Evolutionary conservation across 2,113 vertebrate genomes (phyloP).

Genomic region (Tachycineta bicolor): DNA sequence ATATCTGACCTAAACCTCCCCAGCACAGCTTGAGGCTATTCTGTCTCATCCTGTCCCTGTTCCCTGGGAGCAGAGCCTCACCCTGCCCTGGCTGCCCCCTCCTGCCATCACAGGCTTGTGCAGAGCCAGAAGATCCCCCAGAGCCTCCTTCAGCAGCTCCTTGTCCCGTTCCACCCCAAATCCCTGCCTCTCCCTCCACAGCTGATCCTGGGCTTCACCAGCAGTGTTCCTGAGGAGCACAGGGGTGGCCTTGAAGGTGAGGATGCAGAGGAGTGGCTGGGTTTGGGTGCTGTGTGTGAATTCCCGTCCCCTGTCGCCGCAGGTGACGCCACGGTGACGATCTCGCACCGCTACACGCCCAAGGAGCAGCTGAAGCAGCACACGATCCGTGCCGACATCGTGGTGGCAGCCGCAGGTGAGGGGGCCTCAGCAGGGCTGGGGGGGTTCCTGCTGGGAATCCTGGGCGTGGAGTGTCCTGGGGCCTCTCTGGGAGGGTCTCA

Average conservation of each 20-base stretch:
- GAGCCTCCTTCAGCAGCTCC: not conserved
- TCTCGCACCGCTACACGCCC: slow-evolving; percentile 95
- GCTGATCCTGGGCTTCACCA: not conserved
- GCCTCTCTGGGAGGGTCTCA: accelerated
- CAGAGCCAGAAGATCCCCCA: not conserved
- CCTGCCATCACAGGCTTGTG: not conserved
- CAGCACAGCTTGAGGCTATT: not conserved
- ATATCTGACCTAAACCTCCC: not conserved
- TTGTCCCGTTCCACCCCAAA: not conserved
- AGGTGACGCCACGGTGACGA: slow-evolving; percentile 97
- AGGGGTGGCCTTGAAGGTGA: accelerated
- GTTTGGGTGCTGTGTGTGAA: accelerated
- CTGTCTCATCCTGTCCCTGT: not conserved
- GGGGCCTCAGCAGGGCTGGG: accelerated
- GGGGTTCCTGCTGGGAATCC: not conserved
- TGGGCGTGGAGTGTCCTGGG: accelerated
- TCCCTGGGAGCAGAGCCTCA: not conserved
- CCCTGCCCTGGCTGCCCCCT: not conserved
- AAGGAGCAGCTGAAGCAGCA: slow-evolving; percentile 94
- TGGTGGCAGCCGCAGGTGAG: slow-evolving; percentile 93
- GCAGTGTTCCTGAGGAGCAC: not conserved
- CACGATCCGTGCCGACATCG: slow-evolving; percentile 90
- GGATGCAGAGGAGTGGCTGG: accelerated
- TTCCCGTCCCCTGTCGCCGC: accelerated
- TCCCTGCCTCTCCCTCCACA: not conserved